Conservation (phyloP, 2,888 invertebrate genomes). For the Acronicta psi region DNA sequence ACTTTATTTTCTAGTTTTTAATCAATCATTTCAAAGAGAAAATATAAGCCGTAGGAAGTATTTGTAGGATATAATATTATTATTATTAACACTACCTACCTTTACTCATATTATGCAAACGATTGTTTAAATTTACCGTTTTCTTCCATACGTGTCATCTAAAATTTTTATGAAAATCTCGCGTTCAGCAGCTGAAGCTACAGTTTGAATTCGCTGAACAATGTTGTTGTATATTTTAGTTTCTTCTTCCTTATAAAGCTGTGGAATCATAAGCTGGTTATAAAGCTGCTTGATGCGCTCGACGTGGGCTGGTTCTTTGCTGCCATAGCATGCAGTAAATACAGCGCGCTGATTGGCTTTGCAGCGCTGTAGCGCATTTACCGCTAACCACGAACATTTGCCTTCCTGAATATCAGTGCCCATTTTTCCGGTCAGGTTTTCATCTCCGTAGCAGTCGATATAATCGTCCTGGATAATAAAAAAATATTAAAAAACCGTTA, state of each 20-base stretch:
- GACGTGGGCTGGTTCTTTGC: constrained; percentile 90
- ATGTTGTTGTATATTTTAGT: constrained; percentile 92
- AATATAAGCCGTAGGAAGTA: too few relatives aligned
- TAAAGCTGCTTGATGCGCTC: constrained; percentile 78
- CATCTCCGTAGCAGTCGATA: constrained; percentile 96
- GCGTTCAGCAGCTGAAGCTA: constrained; percentile 81
- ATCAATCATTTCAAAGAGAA: too few relatives aligned
- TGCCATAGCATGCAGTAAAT: constrained; percentile 93
- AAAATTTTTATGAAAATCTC: constrained; percentile 92
- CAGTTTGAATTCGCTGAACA: constrained; percentile 63
- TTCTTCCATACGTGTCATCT: constrained; percentile 91
- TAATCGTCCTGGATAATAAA: constrained; percentile 92
- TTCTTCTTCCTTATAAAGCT: constrained; percentile 92
- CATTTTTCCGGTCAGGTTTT: constrained; percentile 94
- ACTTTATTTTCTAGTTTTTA: too few relatives aligned
- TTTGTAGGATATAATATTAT: too few relatives aligned
- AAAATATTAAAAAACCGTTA: too few relatives aligned
- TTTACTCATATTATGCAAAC: too few relatives aligned
- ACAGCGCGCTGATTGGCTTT: constrained; percentile 89
- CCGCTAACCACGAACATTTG: constrained; percentile 97
- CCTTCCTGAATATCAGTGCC: constrained; percentile 97
- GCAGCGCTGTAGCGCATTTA: constrained; percentile 93
- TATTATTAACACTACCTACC: too few relatives aligned
- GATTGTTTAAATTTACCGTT: constrained; percentile 14
- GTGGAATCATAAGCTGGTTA: constrained; percentile 91